Conservation (phyloP, 2,113 vertebrate genomes). For the Chinchilla lanigera region DNA sequence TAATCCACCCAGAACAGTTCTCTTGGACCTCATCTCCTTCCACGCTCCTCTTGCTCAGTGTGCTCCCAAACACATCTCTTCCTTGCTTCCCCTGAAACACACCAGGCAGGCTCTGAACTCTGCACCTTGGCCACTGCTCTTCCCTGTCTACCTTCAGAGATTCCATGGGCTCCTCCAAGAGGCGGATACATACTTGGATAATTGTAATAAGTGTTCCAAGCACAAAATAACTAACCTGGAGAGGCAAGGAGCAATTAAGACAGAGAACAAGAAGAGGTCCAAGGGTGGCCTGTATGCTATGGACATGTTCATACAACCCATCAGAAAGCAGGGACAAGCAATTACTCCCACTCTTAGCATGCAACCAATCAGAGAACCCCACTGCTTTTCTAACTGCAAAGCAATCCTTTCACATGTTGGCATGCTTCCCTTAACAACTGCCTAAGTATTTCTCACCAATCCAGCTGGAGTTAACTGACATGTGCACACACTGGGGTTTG, state of each 20-base stretch:
- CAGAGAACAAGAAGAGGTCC: neutral
- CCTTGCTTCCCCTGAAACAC: neutral
- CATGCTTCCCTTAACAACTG: slow-evolving; percentile 20
- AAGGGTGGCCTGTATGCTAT: neutral
- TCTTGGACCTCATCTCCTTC: neutral
- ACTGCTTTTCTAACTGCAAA: neutral
- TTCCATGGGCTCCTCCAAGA: neutral
- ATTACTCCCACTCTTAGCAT: neutral
- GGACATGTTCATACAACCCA: slow-evolving; percentile 26
- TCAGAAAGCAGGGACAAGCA: neutral
- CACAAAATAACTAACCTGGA: neutral
- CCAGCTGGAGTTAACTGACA: slow-evolving; percentile 49
- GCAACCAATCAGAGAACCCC: neutral
- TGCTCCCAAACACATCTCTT: neutral
- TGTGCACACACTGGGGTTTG: neutral
- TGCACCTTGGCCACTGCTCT: neutral
- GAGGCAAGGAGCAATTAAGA: neutral
- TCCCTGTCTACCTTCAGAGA: neutral
- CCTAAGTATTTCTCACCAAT: neutral
- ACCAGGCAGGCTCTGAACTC: neutral
- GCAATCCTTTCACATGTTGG: neutral
- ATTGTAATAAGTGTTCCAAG: neutral
- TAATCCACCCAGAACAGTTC: neutral
- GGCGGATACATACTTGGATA: no score
- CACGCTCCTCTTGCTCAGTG: neutral